Conservation (phyloP, 2,797 vertebrate species). For the Scolopax rusticola region DNA sequence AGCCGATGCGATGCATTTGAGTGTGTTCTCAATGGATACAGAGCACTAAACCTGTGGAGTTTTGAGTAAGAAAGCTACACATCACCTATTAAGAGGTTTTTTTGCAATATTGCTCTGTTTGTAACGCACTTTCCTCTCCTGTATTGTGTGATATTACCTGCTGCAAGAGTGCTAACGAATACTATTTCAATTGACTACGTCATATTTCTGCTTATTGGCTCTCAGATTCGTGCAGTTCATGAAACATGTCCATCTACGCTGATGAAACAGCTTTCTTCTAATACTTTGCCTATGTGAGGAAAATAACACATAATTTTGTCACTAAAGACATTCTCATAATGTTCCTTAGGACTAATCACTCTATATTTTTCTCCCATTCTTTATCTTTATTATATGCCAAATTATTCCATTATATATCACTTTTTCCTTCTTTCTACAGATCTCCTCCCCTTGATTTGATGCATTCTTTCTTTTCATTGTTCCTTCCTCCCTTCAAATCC, state of each 20-base stretch:
- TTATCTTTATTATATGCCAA: neutral
- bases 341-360: neutral
- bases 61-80: neutral
- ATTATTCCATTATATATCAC: neutral
- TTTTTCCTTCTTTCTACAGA: neutral
- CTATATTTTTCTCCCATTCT: neutral
- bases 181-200: neutral
- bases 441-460: neutral
- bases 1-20: neutral
- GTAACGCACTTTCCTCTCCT: neutral
- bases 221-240: neutral
- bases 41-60: neutral
- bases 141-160: neutral
- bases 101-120: neutral
- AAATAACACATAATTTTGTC: neutral
- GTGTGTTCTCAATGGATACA: neutral
- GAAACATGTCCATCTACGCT: neutral
- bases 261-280: neutral
- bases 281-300: neutral
- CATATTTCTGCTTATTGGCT: neutral
- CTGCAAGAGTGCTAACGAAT: neutral
- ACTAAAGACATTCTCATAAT: neutral
- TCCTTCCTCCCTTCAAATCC: neutral
- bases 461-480: neutral
- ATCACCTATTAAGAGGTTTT: neutral